Percentiles rank a stretch among this genome's conserved stretches.
Evolutionary conservation across 2,888 invertebrate genomes (phyloP).

Genomic region (Eurois occulta): DNA sequence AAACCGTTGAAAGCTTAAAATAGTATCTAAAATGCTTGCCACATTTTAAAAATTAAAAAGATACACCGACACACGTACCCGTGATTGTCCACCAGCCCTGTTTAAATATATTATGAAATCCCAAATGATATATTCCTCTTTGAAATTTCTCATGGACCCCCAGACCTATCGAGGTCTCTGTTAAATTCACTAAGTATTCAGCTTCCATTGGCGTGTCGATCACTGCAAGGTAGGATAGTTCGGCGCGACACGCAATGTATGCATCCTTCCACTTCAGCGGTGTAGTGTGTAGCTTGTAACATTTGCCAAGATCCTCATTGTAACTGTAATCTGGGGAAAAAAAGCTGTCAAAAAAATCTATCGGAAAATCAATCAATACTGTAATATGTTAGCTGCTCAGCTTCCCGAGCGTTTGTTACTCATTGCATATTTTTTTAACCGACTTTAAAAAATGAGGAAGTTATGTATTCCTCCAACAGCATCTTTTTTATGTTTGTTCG

Average conservation of each 20-base stretch:
- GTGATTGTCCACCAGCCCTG: constrained; percentile 73
- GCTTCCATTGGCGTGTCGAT: constrained; percentile 56
- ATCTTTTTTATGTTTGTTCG: no score
- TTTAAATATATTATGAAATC: constrained; percentile 67
- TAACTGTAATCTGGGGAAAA: constrained; percentile 74
- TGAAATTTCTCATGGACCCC: constrained; percentile 7
- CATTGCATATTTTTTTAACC: neutral
- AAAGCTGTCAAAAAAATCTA: no score
- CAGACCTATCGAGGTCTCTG: neutral
- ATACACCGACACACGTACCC: constrained; percentile 65
- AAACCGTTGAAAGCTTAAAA: no score
- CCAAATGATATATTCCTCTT: constrained; percentile 53
- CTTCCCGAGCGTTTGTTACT: neutral
- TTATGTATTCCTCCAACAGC: no score
- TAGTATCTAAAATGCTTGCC: no score
- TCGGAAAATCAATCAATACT: no score
- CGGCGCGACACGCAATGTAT: constrained; percentile 71
- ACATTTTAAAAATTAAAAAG: neutral
- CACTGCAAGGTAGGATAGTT: constrained; percentile 71
- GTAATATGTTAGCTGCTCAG: neutral
- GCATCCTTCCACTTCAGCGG: constrained; percentile 71
- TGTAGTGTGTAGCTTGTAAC: constrained; percentile 11
- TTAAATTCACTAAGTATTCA: constrained; percentile 29
- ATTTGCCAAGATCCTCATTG: constrained; percentile 70
- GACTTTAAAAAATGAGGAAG: no score